A percentile compares a stretch with the other conserved stretches of the same genome.
These are phyloP conservation scores for Drosophila pseudotakahashii DNA, from an alignment of 2,888 invertebrate genomes.

Conservation along the genomic window DNA sequence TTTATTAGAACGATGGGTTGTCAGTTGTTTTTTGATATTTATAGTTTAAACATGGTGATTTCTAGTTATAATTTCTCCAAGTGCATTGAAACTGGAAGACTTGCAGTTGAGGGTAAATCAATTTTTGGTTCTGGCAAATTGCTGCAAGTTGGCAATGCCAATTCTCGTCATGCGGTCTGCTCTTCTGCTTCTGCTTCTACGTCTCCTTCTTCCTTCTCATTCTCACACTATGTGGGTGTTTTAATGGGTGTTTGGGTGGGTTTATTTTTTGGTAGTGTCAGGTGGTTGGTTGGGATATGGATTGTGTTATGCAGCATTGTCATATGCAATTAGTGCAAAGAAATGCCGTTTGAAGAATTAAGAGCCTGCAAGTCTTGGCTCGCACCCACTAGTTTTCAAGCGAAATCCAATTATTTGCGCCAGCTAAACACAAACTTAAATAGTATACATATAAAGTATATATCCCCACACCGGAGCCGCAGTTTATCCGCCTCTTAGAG, in stretches of 20 bases:
- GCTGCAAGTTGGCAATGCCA: slow-evolving; percentile 55
- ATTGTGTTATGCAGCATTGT: slow-evolving; percentile 47
- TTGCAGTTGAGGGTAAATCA: slow-evolving; percentile 36
- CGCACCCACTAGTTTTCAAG: background rate
- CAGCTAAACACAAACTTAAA: slow-evolving; percentile 7
- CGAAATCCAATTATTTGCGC: slow-evolving; percentile 31
- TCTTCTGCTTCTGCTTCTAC: background rate
- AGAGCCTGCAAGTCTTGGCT: background rate
- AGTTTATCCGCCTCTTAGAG: slow-evolving; percentile 32
- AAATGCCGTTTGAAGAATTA: slow-evolving; percentile 4
- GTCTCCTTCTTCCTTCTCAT: slow-evolving; percentile 1
- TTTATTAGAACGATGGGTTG: too few relatives aligned
- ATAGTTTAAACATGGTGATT: too few relatives aligned
- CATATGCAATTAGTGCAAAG: slow-evolving; percentile 68
- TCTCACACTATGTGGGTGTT: slow-evolving; percentile 1
- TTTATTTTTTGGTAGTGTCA: slow-evolving; percentile 11
- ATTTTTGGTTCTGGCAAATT: slow-evolving; percentile 65
- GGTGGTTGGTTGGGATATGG: slow-evolving; percentile 7
- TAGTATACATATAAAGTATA: background rate
- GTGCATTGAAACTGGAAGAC: background rate
- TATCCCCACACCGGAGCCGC: background rate
- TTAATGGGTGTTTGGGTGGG: slow-evolving; percentile 4
- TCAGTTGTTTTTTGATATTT: too few relatives aligned
- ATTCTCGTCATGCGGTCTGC: slow-evolving; percentile 38
- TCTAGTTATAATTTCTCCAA: background rate